Percentiles rank a stretch among this genome's conserved stretches.
phyloP scores from a whole-genome alignment of 1,140 invertebrate genomes.

The Papilio polytes region DNA sequence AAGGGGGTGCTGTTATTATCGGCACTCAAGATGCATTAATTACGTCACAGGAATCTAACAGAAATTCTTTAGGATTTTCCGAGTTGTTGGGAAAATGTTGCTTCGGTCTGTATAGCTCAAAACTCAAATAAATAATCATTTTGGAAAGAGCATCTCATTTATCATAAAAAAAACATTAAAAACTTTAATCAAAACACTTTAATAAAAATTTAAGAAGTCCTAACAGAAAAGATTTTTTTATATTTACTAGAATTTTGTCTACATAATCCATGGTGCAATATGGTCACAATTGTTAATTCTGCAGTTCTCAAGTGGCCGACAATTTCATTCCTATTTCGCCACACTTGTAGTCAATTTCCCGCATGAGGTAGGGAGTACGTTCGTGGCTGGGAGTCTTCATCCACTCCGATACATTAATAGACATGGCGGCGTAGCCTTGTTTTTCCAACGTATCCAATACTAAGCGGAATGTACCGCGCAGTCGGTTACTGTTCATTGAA shows the following conservation, averaged over 20 bases:
- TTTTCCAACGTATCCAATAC: conserved; percentile 70
- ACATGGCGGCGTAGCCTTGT: conserved; percentile 61
- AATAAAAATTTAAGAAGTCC: conserved; percentile 9
- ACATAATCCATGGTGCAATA: conserved; percentile 8
- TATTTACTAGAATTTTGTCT: conserved; percentile 39
- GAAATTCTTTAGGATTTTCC: too few species aligned
- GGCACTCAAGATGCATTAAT: too few species aligned
- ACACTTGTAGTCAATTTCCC: conserved; percentile 71
- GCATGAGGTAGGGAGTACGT: conserved; percentile 66
- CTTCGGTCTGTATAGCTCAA: too few species aligned
- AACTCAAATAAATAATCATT: too few species aligned
- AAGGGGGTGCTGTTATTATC: too few species aligned
- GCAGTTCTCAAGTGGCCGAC: conserved; percentile 56
- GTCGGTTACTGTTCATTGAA: conserved; percentile 77
- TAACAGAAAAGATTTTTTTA: neutral
- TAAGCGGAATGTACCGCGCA: conserved; percentile 69
- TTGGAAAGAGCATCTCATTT: too few species aligned
- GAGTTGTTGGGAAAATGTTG: too few species aligned
- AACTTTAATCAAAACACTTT: neutral
- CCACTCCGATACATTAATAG: conserved; percentile 67
- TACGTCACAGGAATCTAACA: too few species aligned
- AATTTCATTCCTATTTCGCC: conserved; percentile 73
- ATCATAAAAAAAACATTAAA: neutral
- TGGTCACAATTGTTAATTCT: conserved; percentile 28
- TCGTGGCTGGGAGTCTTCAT: conserved; percentile 64